These are phyloP conservation scores for Drosophila punjabiensis DNA, from an alignment of 1,140 invertebrate genomes.

Conservation along the genomic window DNA sequence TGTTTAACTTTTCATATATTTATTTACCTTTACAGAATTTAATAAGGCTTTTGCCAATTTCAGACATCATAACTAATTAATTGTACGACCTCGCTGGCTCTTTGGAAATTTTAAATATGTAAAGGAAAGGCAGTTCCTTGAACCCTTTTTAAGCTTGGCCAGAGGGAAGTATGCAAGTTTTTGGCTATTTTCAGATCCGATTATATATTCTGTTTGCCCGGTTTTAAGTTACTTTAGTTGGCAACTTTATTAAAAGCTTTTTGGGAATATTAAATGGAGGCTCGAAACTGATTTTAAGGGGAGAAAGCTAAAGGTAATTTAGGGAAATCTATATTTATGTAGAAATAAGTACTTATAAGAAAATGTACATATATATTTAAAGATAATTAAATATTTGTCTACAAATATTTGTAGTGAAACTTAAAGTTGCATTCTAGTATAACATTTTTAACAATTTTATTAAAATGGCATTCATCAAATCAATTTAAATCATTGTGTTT, in stretches of 20 bases:
- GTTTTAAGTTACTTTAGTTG: conserved; percentile 6
- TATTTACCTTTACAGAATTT: conserved; percentile 9
- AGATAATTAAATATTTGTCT: too few species aligned
- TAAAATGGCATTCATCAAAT: too few species aligned
- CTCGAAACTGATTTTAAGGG: background rate
- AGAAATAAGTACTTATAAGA: too few species aligned
- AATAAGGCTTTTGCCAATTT: background rate
- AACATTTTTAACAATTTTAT: too few species aligned
- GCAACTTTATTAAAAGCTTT: conserved; percentile 22
- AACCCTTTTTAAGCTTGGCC: conserved; percentile 2
- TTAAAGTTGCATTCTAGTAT: too few species aligned
- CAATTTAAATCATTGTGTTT: too few species aligned
- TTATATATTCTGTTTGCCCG: conserved; percentile 22
- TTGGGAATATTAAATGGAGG: conserved; percentile 2
- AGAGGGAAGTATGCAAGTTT: background rate
- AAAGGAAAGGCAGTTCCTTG: background rate
- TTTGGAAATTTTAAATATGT: background rate
- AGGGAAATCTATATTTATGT: background rate
- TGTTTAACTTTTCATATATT: conserved; percentile 1
- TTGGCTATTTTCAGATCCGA: conserved; percentile 6
- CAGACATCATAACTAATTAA: conserved; percentile 18
- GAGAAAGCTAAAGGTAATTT: background rate
- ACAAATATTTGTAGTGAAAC: too few species aligned
- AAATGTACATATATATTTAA: too few species aligned
- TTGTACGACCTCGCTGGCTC: background rate